A percentile compares a stretch with the other conserved stretches of the same genome.
These are phyloP conservation scores for Morpho helenor DNA, from an alignment of 2,888 invertebrate genomes.

Conservation along the genomic window DNA sequence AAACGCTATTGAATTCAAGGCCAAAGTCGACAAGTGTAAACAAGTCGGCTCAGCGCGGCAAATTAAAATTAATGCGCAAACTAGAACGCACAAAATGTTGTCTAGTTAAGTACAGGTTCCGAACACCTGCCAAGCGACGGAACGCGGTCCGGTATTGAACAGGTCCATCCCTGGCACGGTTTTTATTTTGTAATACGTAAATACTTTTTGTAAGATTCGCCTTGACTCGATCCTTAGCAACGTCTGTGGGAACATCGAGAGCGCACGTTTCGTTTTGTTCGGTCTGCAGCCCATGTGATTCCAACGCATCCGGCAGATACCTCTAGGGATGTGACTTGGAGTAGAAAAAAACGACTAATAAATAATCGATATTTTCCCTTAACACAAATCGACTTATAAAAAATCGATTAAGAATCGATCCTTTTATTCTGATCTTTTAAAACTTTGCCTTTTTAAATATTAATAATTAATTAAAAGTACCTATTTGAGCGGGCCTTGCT, in stretches of 20 bases:
- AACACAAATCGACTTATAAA: too few relatives aligned
- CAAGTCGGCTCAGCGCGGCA: conserved; percentile 18
- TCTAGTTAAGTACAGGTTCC: conserved; percentile 57
- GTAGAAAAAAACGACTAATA: too few relatives aligned
- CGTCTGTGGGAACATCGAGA: conserved; percentile 68
- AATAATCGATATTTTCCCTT: too few relatives aligned
- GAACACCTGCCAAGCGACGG: conserved; percentile 51
- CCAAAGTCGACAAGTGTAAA: conserved; percentile 22
- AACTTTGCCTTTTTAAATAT: too few relatives aligned
- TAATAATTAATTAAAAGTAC: too few relatives aligned
- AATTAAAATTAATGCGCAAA: conserved; percentile 22
- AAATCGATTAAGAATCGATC: too few relatives aligned
- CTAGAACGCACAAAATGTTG: conserved; percentile 46
- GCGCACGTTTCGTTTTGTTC: conserved; percentile 55
- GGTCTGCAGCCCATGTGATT: conserved; percentile 73
- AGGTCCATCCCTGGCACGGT: conserved; percentile 17
- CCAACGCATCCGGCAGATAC: conserved; percentile 56
- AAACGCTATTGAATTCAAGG: conserved; percentile 18
- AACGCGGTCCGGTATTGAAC: conserved; percentile 30
- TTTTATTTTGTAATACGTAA: conserved; percentile 23
- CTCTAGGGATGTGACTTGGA: too few relatives aligned
- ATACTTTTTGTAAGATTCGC: conserved; percentile 66
- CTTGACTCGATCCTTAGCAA: conserved; percentile 63
- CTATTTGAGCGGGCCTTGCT: too few relatives aligned
- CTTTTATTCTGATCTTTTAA: too few relatives aligned